Evolutionary conservation across 2,797 vertebrate species (phyloP), one percentile per base, ranked within the genome.

Genomic region (Remorina albescens): DNA sequence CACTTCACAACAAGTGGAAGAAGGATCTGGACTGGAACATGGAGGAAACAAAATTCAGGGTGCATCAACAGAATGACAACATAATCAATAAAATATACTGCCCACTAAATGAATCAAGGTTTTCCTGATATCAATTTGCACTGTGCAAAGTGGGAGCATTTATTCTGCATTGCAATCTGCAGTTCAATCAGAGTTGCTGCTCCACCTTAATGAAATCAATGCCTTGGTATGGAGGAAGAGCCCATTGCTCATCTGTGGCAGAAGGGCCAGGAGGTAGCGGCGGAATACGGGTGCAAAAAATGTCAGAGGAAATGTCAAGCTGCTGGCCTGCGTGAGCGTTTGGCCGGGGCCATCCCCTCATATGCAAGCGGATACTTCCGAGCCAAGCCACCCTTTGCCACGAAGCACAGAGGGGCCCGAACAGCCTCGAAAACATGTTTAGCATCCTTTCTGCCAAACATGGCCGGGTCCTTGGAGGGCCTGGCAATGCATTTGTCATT

Each of bases 231-330:
- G 36, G 56, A 66, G 46, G 67, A 57, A 36, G 80, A 65, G 57
- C 46, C 36, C 42, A 4, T 11, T 64, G 68, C 73, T 73, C 9
- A 16, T 70, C 65, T 82, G 68, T 58, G 71, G 75, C 74, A 21
- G 69, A 86, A 89, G 91, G 88, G 86, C 68, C 82, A 58, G 41
- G 58, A 69, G 78, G 84, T 76, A 83, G 85, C 41, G 74, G 81
- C 81, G 49, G 75, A 83, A 76, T 69, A 76, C 8, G 71, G 59
- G 42, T 5, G 25, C 51, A 62, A 78, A 83, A 83, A 92, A 93
- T 92, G 90, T 90, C 90, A 92, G 66, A 79, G 86, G 71, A 91
- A 94, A 90, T 91, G 88, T 90, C 90, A 90, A 76, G 76, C 11
- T 13, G 62, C 71, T 54, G 84, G 82, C 67, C 65, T 55, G 76